These are phyloP conservation scores for Falco peregrinus DNA, from an alignment of 2,797 vertebrate species.

Conservation along the genomic window DNA sequence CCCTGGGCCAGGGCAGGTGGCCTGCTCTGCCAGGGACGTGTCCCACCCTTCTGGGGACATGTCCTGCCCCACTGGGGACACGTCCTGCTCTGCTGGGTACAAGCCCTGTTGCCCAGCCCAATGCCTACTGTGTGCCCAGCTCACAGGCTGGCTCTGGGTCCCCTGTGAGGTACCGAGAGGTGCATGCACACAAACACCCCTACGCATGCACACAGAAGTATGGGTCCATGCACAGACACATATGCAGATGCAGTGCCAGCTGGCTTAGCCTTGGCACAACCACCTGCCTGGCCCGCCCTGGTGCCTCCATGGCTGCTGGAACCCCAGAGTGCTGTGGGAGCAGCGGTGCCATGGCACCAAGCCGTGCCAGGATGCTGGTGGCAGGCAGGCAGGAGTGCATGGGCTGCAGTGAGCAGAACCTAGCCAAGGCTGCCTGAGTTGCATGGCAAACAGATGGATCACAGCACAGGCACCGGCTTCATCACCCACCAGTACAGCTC, in stretches of 20 bases:
- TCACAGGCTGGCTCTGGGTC: neutral
- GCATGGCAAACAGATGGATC: neutral
- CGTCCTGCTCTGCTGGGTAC: neutral
- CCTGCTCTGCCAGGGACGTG: neutral
- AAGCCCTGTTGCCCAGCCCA: neutral
- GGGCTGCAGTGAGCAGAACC: neutral
- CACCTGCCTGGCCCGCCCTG: neutral
- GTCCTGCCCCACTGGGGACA: neutral
- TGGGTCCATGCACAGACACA: neutral
- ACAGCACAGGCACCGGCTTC: neutral
- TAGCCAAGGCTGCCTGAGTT: neutral
- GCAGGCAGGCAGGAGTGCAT: neutral
- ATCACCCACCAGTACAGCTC: neutral
- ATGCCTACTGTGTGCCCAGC: neutral
- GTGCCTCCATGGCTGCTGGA: neutral
- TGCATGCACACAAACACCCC: neutral
- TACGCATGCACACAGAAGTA: too few relatives aligned
- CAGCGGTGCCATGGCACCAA: rapidly evolving
- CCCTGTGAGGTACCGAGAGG: rapidly evolving
- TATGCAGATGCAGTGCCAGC: neutral
- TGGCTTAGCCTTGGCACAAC: neutral
- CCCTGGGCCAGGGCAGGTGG: neutral
- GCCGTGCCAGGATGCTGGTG: rapidly evolving
- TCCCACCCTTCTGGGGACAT: too few relatives aligned
- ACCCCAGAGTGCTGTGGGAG: rapidly evolving